Conservation (phyloP, 2,888 invertebrate species). For the Lepidocyrtinus sp. region DNA sequence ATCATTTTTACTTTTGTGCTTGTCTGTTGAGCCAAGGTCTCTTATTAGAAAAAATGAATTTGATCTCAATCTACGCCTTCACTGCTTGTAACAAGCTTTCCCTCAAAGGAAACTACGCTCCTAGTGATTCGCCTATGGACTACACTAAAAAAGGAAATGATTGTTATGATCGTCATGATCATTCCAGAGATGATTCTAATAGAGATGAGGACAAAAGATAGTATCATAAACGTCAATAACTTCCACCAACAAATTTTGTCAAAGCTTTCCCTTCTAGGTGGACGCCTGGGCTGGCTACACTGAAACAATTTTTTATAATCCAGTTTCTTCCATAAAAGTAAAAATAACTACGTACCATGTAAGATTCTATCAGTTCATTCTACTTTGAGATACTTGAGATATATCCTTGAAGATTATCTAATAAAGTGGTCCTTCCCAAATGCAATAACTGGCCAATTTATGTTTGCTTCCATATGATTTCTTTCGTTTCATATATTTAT, state of each 20-base stretch:
- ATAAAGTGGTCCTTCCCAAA: conserved; percentile 1
- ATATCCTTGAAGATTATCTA: neutral
- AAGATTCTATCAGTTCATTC: neutral
- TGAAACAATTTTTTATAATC: neutral
- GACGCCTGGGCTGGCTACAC: neutral
- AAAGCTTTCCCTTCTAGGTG: neutral
- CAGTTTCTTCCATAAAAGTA: neutral
- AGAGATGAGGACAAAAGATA: conserved; percentile 24
- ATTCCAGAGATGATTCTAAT: conserved; percentile 1
- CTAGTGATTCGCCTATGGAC: neutral
- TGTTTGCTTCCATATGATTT: neutral
- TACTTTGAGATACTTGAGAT: neutral
- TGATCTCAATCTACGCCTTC: neutral
- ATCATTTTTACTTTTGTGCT: neutral
- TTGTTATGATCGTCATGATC: conserved; percentile 27
- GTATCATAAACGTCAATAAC: conserved; percentile 40
- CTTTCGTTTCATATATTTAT: neutral
- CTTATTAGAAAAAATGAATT: neutral
- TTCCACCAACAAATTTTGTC: conserved; percentile 28
- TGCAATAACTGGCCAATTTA: conserved; percentile 35
- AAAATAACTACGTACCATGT: no score
- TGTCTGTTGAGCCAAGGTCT: neutral
- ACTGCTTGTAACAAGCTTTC: neutral
- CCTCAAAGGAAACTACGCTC: neutral
- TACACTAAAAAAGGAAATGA: conserved; percentile 12